Conservation (phyloP, 53 echinoderm and acorn worm species). For the Zoroaster sp. region DNA sequence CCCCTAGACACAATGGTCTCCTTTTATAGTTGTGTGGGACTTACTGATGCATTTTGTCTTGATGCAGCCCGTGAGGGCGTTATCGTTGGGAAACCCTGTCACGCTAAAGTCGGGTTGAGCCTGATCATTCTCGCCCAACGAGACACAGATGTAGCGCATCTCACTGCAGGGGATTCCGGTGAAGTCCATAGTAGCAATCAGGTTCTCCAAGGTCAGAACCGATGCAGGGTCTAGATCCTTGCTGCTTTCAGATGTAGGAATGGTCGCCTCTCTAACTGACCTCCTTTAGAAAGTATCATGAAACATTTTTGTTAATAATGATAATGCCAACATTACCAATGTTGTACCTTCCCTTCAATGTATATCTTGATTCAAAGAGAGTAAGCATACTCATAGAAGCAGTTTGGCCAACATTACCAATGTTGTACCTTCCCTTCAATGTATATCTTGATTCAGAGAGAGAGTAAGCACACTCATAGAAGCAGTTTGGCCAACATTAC, state of each 20-base stretch:
- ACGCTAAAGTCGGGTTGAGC: conserved; percentile 64
- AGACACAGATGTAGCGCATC: conserved; percentile 68
- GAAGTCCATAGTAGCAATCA: conserved; percentile 67
- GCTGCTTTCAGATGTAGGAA: neutral
- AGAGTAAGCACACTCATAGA: too few species aligned
- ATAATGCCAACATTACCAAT: too few species aligned
- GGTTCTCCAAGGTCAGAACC: conserved; percentile 38
- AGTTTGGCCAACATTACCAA: too few species aligned
- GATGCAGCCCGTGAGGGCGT: conserved; percentile 34
- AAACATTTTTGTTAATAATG: too few species aligned
- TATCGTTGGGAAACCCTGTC: neutral
- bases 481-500: too few species aligned
- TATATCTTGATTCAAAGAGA: too few species aligned
- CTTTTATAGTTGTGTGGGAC: neutral
- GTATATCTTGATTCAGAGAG: too few species aligned
- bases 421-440: too few species aligned
- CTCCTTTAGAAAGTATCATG: neutral
- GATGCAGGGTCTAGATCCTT: neutral
- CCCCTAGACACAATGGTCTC: too few species aligned
- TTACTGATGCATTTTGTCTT: conserved; percentile 50
- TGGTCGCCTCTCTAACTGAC: neutral
- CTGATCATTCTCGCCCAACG: conserved; percentile 32
- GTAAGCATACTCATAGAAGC: too few species aligned
- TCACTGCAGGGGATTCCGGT: conserved; percentile 52
- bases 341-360: too few species aligned